Conservation (phyloP, 2,113 vertebrate genomes). For the Anguilla japonica region DNA sequence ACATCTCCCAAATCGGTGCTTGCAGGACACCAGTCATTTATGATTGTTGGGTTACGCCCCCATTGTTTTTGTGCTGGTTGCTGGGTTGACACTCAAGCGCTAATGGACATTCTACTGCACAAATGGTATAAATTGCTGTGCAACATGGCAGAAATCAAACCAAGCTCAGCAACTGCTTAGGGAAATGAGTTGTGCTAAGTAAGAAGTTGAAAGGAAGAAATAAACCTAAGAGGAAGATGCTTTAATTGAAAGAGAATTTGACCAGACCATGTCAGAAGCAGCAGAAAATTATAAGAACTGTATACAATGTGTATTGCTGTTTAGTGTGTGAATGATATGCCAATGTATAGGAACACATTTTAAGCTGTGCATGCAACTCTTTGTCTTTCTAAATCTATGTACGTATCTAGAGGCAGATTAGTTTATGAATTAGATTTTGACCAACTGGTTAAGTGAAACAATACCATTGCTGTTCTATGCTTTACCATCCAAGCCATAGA, state of each 20-base stretch:
- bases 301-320: too few relatives aligned
- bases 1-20: not conserved
- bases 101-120: not conserved
- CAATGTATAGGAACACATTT: not conserved
- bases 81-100: not conserved
- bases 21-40: not conserved
- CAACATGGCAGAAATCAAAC: not conserved
- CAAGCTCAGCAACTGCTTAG: not conserved
- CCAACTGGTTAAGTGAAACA: not conserved
- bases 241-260: not conserved
- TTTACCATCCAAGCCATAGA: not conserved
- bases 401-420: not conserved
- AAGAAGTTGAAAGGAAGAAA: too few relatives aligned
- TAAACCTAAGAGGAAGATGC: too few relatives aligned
- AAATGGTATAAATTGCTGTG: not conserved
- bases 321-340: not conserved
- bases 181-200: too few relatives aligned
- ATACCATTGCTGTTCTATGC: not conserved
- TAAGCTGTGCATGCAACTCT: not conserved
- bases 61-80: not conserved
- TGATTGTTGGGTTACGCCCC: not conserved
- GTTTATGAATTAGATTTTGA: not conserved
- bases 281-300: not conserved
- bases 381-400: constrained; percentile 14
- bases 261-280: not conserved